Base-by-base conservation (phyloP, 30 jellyfish, hydroid and myxozoan genomes). In the Chrysaora quinquecirrha region DNA sequence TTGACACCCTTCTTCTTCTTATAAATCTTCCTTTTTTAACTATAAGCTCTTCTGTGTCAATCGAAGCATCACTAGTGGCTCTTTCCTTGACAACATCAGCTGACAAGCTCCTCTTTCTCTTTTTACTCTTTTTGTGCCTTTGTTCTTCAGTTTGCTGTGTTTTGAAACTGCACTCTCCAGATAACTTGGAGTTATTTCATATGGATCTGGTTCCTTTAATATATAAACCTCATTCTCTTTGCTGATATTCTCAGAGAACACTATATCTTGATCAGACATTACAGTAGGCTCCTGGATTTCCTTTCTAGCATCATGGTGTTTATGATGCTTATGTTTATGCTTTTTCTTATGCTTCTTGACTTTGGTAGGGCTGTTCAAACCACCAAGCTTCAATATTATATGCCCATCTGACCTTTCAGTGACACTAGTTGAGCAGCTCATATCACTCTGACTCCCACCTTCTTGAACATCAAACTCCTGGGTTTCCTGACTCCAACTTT, bases 1-100 rank as follows among this genome's bases (percentile, higher is more conserved):
- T 81, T 92, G 48, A 85, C 88, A 24, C 96, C 95, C 7, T 81
- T 86, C 81, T 87, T 86, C 74, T 87, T 86, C 80, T 92, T 92
- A 33, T 85, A 85, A 46, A 86, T 81, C 81, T 92, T 92, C 56
- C 91, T 92, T 73, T 86, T 86, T 92, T 86, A 10, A 80, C 76
- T 24, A 46, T 35, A 43, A 86, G 58, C 12, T 76, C 86, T 43
- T 43, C 64, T 2, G 63, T 58, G n/a, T 25, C 29, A 27, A 21
- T 66, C 28, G 16, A 46, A 27, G 23, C n/a, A n/a, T n/a, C n/a
- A n/a, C n/a, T n/a, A n/a, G n/a, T n/a, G n/a, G n/a, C n/a, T n/a
- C n/a, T n/a, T n/a, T n/a, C n/a, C n/a, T n/a, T n/a, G n/a, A n/a
- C n/a, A 22, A 24, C 73, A 9, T 63, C 58, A 30, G 21, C 61